Evolutionary conservation across 2,113 vertebrate species (phyloP), one percentile per base, ranked within the genome.

Genomic region (Peromyscus leucopus): DNA sequence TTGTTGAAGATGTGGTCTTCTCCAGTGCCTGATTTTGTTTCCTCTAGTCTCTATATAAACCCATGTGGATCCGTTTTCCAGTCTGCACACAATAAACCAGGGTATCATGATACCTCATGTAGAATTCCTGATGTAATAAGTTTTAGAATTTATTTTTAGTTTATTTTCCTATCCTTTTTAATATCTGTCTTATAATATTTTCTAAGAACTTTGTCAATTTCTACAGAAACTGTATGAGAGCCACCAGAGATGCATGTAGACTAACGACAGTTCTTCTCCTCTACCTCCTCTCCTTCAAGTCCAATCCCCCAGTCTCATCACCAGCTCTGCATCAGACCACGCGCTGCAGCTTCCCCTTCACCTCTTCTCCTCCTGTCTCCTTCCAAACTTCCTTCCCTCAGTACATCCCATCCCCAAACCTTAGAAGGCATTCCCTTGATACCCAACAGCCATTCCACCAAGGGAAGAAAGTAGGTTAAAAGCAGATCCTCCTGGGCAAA

Each of bases 1-100:
- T 80, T 82, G 51, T n/a, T 57, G 31, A 80, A 55, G 33, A 57
- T 24, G 11, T 2, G 24, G 11, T 82, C 33, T 82, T 82, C 55
- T 59, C 5, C 2, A n/a, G 19, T n/a, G 11, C 36, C 21, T 21
- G 36, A 11, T 59, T 36, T 42, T 42, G 21, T 79, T 17, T 21
- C 16, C 10, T 4, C 22, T n/a, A 0, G 42, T 55, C 26, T 8
- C 26, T 8, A 0, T n/a, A 24, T 39, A n/a, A 10, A 7, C 4
- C 22, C 72, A 48, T 3, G 16, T 22, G 12, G 11, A 22, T 22
- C 33, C 31, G 10, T 26, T 2, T 21, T 2, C 10, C 28, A 24
- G 0, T 61, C 46, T 79, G 4, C 16, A 26, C 39, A 31, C 17
- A 13, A 0, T 26, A 42, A 26, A 12, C 8, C 33, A 24, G 17